Base-by-base conservation (phyloP, 2,888 invertebrate species). In the Nephrotoma appendiculata region DNA sequence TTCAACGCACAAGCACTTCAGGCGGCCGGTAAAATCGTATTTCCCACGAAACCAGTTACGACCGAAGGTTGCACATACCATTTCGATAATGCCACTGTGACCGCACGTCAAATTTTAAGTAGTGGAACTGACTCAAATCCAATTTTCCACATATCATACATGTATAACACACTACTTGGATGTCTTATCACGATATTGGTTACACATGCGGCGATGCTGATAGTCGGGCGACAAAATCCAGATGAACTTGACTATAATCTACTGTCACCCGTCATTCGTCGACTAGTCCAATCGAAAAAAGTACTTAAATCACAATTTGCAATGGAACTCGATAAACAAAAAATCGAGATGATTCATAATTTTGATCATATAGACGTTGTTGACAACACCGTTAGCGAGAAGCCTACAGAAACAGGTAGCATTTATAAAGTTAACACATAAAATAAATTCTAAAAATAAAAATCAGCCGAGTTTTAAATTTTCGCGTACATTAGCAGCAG, bases 21-120 rank as follows among this genome's bases (percentile, higher is more conserved):
- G 87, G 94, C 94, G 1, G 92, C 91, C 6, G 95, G 95, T 0
- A 92, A 92, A 86, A 91, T 94, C 41, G 93, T 91, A 41, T 93
- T 93, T 89, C 92, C 92, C 1, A 92, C 92, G 88, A 93, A 94
- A 89, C 92, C 93, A 0, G 91, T 93, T 0, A 92, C 92, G 1
- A 92, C 92, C 0, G 92, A 92, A 83, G 93, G 93, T 5, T 93
- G 93, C 88, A 90, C 90, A 0, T 92, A 92, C 83, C 43, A 83
- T 0, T 91, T 89, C 44, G 84, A 42, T 6, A 84, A 42, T 6
- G n/a, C 42, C 7, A 71, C 71, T 3, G 9, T 71, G 2, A 2
- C 31, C 0, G 7, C 71, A 7, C 6, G 6, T 57, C 52, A 57
- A 57, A 6, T 57, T 2, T 0, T 7, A 7, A 31, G 9, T 9